Conservation (phyloP, 2,888 invertebrate genomes). For the Lathronympha strigana region DNA sequence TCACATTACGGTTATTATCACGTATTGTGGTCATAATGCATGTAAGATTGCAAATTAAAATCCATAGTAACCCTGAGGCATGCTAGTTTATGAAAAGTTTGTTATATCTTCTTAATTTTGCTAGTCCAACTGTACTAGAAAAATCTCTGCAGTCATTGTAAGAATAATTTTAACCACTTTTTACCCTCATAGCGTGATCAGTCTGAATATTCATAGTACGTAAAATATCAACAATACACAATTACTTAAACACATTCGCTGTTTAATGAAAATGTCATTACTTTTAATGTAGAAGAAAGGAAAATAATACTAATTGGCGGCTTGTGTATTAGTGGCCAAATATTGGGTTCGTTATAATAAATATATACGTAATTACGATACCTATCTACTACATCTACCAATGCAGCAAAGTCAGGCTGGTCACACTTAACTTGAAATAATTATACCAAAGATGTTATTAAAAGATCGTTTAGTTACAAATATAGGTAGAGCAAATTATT, state of each 20-base stretch:
- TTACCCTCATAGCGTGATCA: slow-evolving; percentile 20
- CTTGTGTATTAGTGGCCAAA: no score
- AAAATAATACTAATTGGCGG: no score
- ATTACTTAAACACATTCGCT: no score
- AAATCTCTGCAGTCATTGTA: slow-evolving; percentile 29
- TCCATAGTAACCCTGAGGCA: not conserved
- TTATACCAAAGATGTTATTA: slow-evolving; percentile 81
- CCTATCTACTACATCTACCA: not conserved
- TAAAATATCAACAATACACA: no score
- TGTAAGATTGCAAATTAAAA: not conserved
- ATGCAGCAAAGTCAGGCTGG: slow-evolving; percentile 49
- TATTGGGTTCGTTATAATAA: no score
- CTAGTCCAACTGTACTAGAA: slow-evolving; percentile 53
- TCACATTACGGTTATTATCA: no score
- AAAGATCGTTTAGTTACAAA: slow-evolving; percentile 55
- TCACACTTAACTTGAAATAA: slow-evolving; percentile 53
- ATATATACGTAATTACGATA: not conserved
- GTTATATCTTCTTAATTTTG: slow-evolving; percentile 46
- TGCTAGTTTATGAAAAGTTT: slow-evolving; percentile 21
- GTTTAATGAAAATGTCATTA: no score
- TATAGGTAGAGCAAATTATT: slow-evolving; percentile 54
- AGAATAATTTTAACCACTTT: slow-evolving; percentile 28
- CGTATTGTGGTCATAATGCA: no score
- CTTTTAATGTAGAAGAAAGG: no score
- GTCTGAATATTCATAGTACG: not conserved